phyloP scores from a whole-genome alignment of 2,113 vertebrate species.

The Atrichornis clamosus region DNA sequence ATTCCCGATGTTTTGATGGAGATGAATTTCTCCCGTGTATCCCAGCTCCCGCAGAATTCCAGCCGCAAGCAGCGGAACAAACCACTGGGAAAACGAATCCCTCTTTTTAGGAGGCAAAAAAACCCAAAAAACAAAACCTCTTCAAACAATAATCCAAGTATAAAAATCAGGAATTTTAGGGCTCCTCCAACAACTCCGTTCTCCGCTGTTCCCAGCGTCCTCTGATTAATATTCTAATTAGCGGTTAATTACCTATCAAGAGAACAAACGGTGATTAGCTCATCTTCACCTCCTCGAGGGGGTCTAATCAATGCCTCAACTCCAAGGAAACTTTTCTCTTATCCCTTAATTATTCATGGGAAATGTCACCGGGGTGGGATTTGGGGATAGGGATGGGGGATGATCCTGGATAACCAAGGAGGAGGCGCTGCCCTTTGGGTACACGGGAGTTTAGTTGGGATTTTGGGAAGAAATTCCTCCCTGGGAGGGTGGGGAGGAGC shows the following conservation, averaged over 20 bases:
- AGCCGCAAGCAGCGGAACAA: background rate
- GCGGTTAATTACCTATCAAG: constrained; percentile 44
- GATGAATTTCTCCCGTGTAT: accelerated
- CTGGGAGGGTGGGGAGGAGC: background rate
- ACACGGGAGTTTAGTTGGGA: background rate
- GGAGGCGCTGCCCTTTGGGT: background rate
- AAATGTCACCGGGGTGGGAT: background rate
- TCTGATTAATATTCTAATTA: constrained; percentile 60
- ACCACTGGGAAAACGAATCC: background rate
- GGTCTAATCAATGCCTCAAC: background rate
- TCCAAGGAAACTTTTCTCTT: background rate
- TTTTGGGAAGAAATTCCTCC: background rate
- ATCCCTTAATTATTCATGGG: background rate
- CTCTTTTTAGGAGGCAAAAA: background rate
- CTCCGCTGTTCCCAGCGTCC: background rate
- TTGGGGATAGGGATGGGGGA: background rate
- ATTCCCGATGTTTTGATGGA: background rate
- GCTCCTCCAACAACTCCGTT: background rate
- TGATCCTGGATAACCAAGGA: accelerated
- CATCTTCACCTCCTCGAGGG: constrained; percentile 10
- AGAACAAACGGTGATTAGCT: constrained; percentile 53
- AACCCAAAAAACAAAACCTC: no score
- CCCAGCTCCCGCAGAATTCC: background rate
- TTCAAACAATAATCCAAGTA: background rate
- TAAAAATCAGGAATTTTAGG: constrained; percentile 18